A percentile compares a stretch with the other conserved stretches of the same genome.
These are phyloP conservation scores for Willisornis vidua DNA, from an alignment of 2,113 vertebrate species.

Conservation along the genomic window DNA sequence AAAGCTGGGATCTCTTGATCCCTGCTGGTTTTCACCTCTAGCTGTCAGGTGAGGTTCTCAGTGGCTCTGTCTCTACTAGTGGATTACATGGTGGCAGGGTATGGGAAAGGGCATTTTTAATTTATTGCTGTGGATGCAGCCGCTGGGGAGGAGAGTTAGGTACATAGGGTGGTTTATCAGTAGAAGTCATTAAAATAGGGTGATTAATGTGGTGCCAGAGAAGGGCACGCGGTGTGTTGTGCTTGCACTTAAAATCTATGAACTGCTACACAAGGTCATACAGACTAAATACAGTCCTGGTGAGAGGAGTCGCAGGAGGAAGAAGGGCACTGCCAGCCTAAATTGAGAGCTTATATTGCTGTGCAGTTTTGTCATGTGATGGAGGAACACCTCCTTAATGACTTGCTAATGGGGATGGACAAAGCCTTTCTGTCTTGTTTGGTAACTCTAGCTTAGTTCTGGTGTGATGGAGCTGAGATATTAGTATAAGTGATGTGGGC, in stretches of 20 bases:
- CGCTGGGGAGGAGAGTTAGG: background rate
- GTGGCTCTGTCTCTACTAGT: background rate
- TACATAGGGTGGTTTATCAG: background rate
- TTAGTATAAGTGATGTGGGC: background rate
- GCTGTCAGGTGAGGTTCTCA: background rate
- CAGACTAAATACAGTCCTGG: background rate
- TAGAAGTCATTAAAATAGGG: background rate
- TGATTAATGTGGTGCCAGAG: conserved; percentile 9
- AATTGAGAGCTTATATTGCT: background rate
- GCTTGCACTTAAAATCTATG: background rate
- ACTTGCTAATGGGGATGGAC: background rate
- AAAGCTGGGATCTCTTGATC: background rate
- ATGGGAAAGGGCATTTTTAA: background rate
- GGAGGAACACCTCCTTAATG: background rate
- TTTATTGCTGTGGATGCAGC: background rate
- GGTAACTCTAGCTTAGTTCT: background rate
- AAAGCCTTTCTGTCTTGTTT: background rate
- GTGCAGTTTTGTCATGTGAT: background rate
- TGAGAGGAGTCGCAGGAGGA: background rate
- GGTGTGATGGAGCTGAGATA: background rate
- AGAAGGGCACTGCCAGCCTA: background rate
- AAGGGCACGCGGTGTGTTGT: background rate
- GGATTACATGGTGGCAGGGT: background rate
- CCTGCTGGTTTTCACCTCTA: background rate
- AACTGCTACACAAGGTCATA: background rate